Evolutionary conservation across 1,140 invertebrate genomes (phyloP).

Genomic region (Meteorus sp.): DNA sequence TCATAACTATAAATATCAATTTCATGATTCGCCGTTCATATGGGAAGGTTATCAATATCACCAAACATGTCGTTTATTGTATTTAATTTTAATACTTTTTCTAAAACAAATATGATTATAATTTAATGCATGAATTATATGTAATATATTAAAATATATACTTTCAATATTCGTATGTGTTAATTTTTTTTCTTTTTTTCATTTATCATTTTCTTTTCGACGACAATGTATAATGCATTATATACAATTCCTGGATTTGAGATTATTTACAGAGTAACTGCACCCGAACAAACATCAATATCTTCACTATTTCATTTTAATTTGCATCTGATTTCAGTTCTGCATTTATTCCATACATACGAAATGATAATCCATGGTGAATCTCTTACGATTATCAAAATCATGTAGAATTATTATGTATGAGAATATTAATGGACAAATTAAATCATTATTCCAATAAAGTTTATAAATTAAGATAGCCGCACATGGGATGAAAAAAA

Average conservation of each 20-base stretch:
- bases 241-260: slow-evolving; percentile 15
- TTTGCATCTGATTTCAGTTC: too few relatives aligned
- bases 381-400: too few relatives aligned
- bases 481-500: not conserved
- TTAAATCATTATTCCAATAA: too few relatives aligned
- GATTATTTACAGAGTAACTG: slow-evolving; percentile 44
- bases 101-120: slow-evolving; percentile 54
- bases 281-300: slow-evolving; percentile 42
- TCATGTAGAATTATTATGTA: too few relatives aligned
- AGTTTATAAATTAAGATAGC: slow-evolving; percentile 1
- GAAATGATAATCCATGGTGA: too few relatives aligned
- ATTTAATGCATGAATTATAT: slow-evolving; percentile 52
- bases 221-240: slow-evolving; percentile 39
- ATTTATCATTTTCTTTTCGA: slow-evolving; percentile 11
- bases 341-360: too few relatives aligned
- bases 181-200: not conserved
- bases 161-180: slow-evolving; percentile 50
- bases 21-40: too few relatives aligned
- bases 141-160: slow-evolving; percentile 59
- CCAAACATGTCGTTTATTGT: slow-evolving; percentile 55
- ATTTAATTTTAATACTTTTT: slow-evolving; percentile 50
- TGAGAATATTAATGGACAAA: too few relatives aligned
- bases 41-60: slow-evolving; percentile 56
- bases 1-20: too few relatives aligned
- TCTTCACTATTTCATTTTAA: too few relatives aligned